Evolutionary conservation across 2,113 vertebrate species (phyloP), one percentile per base, ranked within the genome.

Genomic region (Noturus placidus): DNA sequence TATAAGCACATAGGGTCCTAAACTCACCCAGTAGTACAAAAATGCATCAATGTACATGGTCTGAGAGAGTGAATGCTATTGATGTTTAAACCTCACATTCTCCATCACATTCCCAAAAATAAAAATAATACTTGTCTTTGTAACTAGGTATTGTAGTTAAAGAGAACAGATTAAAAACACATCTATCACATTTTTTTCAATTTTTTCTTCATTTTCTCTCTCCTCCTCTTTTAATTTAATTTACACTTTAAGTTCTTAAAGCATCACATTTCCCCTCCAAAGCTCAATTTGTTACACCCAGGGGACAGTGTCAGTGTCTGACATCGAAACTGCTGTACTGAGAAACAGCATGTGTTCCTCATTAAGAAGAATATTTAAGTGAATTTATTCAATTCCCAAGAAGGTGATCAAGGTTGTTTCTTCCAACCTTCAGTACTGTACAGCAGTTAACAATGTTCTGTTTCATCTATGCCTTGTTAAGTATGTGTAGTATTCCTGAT

Each of bases 281-380:
- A 77, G 42, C 13, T 77, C 13, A n/a, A 52, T 52, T 77, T 77
- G 2, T n/a, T n/a, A 14, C 13, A 50, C 25, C 74, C 74, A 50
- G 42, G 25, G 74, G 74, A 52, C n/a, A 77, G 5, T 77, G 74
- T 77, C 74, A n/a, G 25, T 74, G 20, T 74, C n/a, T 74, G 38
- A 17, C 42, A n/a, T 77, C 46, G 7, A 77, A 77, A 77, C 74
- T n/a, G 74, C 42, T n/a, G 13, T 27, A 77, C 25, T 50, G 25
- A 52, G n/a, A 77, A 52, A 77, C 74, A 76, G 11, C 72, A 52
- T 79, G 76, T 54, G 50, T 79, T 79, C 76, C 50, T 54, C 76
- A 56, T 79, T 79, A 54, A 79, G 46, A 54, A n/a, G 38, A 77
- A 42, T 74, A 74, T 46, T 77, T 50, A 50, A 77, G 74, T 50